Evolutionary conservation across 2,113 vertebrate genomes (phyloP), one percentile per base, ranked within the genome.

Genomic region (Grammomys surdaster): DNA sequence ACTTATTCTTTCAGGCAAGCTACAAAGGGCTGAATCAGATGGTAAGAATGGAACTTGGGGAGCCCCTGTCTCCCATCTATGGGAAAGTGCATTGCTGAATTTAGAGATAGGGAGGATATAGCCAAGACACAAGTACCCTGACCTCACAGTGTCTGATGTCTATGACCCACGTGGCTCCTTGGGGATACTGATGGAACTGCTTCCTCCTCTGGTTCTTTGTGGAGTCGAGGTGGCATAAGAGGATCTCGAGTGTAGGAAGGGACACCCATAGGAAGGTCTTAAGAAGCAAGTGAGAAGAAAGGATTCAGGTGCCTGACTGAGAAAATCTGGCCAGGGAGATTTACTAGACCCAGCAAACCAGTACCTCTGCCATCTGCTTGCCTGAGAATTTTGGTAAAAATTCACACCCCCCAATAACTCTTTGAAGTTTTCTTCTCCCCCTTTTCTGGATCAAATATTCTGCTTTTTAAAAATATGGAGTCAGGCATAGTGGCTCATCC

Each of bases 21-120:
- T 96, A 90, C 40, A 89, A 92, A 93, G 89, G 84, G 88, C 97
- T 94, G 95, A 91, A 97, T 96, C 92, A 97, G 75, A 40, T 75
- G 13, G 70, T 94, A 82, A 91, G 91, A 97, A 77, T 60, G 86
- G 81, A 94, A 88, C 88, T 88, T 75, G 22, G 67, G 12, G 40
- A 90, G 84, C 56, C 24, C 51, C 77, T 92, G 9, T 11, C 7
- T 28, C 69, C 87, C 90, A 31, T 86, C 95, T 95, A 67, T 43
- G 63, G 89, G 90, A 89, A 36, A 11, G 33, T 5, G 17, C 20
- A 9, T 36, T 51, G 40, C 67, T 96, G 67, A 87, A 58, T 92
- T 93, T 60, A 58, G 65, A 82, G 91, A 92, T n/a, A 17, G 3
- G 58, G 77, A 90, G 63, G 96, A 72, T 78, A 7, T 58, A 70